Evolutionary conservation across 2,888 invertebrate species (phyloP), one percentile per base, ranked within the genome.

Genomic region (Drosophila borborema): DNA sequence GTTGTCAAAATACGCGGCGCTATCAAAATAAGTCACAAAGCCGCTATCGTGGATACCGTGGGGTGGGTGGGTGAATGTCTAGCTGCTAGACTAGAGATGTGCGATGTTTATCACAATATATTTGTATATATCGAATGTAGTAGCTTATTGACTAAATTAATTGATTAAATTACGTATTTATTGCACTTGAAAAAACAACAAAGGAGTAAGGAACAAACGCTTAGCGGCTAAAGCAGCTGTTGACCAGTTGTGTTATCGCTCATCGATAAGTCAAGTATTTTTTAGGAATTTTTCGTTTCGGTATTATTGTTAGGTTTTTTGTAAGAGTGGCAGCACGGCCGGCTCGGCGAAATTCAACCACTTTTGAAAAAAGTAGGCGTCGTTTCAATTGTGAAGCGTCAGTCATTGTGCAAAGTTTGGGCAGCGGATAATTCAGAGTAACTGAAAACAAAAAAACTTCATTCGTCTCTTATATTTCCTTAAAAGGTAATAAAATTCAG

Each of bases 331-430:
- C 75, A 76, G 5, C 78, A 41, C 48, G 16, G n/a, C 14, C n/a
- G 43, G 12, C 51, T 40, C 36, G 41, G 31, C 67, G 45, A 70
- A 67, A 67, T 82, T 82, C 86, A 86, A 83, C 82, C 86, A 82
- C 86, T 82, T 80, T 80, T 80, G 72, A 80, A 88, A 85, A 85
- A 85, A 85, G 86, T 81, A 85, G 84, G 84, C 84, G 84, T 85
- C 84, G 89, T 82, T 85, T 87, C 77, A 84, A 76, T 86, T 77
- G 69, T 79, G 51, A 61, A 79, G 79, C 79, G 81, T 86, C 79
- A 65, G 67, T 86, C 84, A 77, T 81, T 64, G 84, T 81, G 89
- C 67, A 41, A 66, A 79, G 81, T 86, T 77, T 67, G 77, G 66
- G 67, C 69, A 75, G 79, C 84, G 74, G 74, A 59, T 55, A 49